Evolutionary conservation across 2,797 vertebrate genomes (phyloP).

Genomic region (Lithobates sylvaticus): DNA sequence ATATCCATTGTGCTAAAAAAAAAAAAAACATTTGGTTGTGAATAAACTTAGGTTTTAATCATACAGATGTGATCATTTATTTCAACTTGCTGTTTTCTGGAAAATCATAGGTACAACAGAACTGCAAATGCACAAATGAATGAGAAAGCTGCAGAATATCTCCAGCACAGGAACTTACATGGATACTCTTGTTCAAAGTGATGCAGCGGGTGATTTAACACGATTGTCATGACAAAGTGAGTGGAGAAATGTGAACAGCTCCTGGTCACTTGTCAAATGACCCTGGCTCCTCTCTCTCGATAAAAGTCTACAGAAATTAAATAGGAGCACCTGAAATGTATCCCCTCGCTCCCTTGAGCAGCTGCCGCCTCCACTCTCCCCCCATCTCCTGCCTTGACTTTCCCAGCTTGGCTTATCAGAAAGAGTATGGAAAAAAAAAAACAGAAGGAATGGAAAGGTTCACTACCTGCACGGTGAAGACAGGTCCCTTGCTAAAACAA

Average conservation of each 20-base stretch:
- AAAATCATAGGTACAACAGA: too few species aligned
- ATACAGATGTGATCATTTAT: too few species aligned
- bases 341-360: conserved; percentile 71
- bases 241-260: conserved; percentile 66
- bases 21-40: too few species aligned
- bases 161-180: conserved; percentile 15
- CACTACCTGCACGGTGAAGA: conserved; percentile 58
- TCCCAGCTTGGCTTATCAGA: conserved; percentile 16
- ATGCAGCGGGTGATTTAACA: conserved; percentile 54
- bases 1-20: too few species aligned
- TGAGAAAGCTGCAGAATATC: background rate
- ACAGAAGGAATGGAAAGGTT: conserved; percentile 56
- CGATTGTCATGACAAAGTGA: conserved; percentile 71
- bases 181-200: background rate
- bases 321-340: conserved; percentile 71
- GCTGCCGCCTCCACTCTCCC: conserved; percentile 66
- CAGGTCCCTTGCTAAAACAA: conserved; percentile 58
- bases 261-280: conserved; percentile 74
- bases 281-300: conserved; percentile 45
- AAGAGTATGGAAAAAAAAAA: conserved; percentile 33
- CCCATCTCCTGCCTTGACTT: conserved; percentile 52
- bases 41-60: too few species aligned
- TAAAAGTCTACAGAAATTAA: conserved; percentile 71
- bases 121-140: background rate
- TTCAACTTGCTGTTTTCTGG: too few species aligned